A percentile compares a stretch with the other conserved stretches of the same genome.
Conservation (phyloP, 2,888 invertebrate genomes). For the Operophtera brumata region DNA sequence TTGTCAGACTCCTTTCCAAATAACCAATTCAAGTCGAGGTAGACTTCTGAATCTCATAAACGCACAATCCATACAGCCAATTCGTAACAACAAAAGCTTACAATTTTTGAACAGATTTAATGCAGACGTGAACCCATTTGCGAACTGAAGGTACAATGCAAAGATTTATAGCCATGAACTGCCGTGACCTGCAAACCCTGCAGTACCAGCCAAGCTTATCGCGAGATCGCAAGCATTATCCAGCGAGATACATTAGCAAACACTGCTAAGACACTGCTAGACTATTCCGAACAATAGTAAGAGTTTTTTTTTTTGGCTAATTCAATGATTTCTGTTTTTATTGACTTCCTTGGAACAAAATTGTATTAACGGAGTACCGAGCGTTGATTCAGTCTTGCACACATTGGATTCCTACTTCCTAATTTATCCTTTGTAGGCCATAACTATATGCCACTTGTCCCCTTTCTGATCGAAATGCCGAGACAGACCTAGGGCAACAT, state of each 20-base stretch:
- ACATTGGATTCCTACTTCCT: too few species aligned
- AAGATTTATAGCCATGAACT: constrained; percentile 29
- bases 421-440: too few species aligned
- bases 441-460: too few species aligned
- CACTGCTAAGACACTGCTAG: neutral
- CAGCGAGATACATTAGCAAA: neutral
- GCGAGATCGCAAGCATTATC: constrained; percentile 19
- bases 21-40: neutral
- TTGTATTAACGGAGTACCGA: too few species aligned
- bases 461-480: too few species aligned
- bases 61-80: neutral
- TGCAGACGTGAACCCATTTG: constrained; percentile 7
- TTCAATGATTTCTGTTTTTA: too few species aligned
- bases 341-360: too few species aligned
- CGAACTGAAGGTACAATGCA: constrained; percentile 17
- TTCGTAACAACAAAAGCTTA: constrained; percentile 2
- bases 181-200: constrained; percentile 21
- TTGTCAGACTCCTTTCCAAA: too few species aligned
- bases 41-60: neutral
- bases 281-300: neutral
- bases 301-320: too few species aligned
- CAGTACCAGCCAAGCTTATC: constrained; percentile 27
- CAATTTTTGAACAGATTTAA: constrained; percentile 2
- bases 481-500: too few species aligned
- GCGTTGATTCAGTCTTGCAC: too few species aligned